phyloP scores from a whole-genome alignment of 2,888 invertebrate genomes.

The Polymixis flavicincta region DNA sequence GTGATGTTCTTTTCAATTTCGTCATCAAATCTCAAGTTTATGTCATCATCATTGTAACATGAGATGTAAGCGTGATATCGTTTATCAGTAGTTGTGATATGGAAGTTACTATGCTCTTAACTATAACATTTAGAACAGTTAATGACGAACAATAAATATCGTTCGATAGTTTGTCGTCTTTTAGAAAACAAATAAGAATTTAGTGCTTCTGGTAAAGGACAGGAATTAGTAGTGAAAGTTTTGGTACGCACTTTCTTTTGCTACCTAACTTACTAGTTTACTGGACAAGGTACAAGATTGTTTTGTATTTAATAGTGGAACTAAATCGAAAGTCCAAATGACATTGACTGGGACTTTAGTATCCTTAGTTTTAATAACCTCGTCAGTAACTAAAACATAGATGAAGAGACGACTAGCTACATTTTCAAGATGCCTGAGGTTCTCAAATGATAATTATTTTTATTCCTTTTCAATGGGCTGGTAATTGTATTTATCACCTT shows the following conservation, averaged over 20 bases:
- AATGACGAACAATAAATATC: neutral
- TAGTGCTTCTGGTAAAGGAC: constrained; percentile 21
- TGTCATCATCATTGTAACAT: constrained; percentile 22
- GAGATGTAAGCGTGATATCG: constrained; percentile 39
- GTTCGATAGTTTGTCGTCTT: neutral
- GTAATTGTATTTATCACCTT: no score
- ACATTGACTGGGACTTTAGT: neutral
- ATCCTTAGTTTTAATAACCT: neutral
- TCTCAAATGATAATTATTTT: neutral
- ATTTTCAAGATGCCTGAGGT: neutral
- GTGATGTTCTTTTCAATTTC: constrained; percentile 16
- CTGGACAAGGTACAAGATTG: constrained; percentile 5
- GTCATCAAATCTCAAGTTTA: constrained; percentile 27
- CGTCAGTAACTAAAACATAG: neutral
- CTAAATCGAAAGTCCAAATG: constrained; percentile 9
- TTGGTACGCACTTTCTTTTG: constrained; percentile 40
- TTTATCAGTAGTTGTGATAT: constrained; percentile 18
- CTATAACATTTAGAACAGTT: neutral
- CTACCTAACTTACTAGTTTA: constrained; percentile 21
- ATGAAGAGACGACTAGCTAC: neutral
- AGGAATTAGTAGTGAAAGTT: constrained; percentile 46
- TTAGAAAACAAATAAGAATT: constrained; percentile 32
- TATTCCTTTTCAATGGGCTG: neutral
- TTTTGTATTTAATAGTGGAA: constrained; percentile 8
- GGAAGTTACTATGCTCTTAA: constrained; percentile 9